Evolutionary conservation across 2,113 vertebrate genomes (phyloP), one percentile per base, ranked within the genome.

Genomic region (Chascanopsetta lugubris): DNA sequence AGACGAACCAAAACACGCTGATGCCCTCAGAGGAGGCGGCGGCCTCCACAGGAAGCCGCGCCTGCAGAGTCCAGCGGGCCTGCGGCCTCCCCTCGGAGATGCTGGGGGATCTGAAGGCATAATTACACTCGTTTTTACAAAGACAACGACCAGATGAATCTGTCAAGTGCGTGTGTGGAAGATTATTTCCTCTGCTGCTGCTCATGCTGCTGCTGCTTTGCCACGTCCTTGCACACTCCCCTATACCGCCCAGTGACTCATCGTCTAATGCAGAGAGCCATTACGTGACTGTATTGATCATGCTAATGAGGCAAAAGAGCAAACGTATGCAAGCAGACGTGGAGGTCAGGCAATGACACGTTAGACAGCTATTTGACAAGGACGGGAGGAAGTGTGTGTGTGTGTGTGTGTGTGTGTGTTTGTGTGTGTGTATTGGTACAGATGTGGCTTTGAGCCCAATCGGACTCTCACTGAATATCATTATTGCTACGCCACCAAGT

Each of bases 201-300:
- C n/a, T n/a, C n/a, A n/a, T n/a, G n/a, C 46, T 66, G 55, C 24
- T 63, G 46, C 47, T 69, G 22, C 46, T 42, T 45, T 29, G 49
- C 8, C 13, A 45, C 26, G 9, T 6, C 21, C 38, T 20, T 43
- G 17, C 36, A 7, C 25, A 42, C 25, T 36, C 36, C 29, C 7
- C 55, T 43, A 29, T n/a, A n/a, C n/a, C n/a, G n/a, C n/a, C 30
- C 43, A 63, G 40, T 40, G 68, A 58, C 47, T 69, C 46, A 80
- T 69, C 53, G 40, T 53, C 53, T 69, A 60, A 73, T 67, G 26
- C 36, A 75, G 50, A 84, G 50, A 58, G 54, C 43, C 77, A 78
- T 84, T 78, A 80, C 75, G 77, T 81, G 78, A 57, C 49, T 63
- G 55, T 85, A 88, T 87, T 77, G 81, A 90, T 89, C 77, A 79